Conservation (phyloP, 1,140 invertebrate species). For the Conus betulinus region DNA sequence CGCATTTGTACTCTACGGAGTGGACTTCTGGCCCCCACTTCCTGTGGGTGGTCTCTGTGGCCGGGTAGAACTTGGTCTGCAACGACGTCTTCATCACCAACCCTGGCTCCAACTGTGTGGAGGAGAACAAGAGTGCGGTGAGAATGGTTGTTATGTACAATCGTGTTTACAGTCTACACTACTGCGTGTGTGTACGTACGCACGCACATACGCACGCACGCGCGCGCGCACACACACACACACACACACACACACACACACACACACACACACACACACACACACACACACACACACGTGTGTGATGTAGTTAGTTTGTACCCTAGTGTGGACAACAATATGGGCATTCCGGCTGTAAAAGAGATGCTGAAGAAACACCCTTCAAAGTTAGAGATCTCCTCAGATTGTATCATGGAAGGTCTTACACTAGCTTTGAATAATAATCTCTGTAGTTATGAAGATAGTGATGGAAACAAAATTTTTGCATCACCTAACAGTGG, state of each 20-base stretch:
- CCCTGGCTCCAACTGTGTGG: neutral
- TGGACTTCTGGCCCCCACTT: neutral
- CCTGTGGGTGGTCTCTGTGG: neutral
- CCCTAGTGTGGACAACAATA: too few species aligned
- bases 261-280: neutral
- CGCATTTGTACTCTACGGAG: neutral
- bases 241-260: neutral
- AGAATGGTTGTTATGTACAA: too few species aligned
- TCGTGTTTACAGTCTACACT: too few species aligned
- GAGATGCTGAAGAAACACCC: too few species aligned
- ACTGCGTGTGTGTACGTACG: neutral
- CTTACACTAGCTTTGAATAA: too few species aligned
- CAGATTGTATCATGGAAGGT: too few species aligned
- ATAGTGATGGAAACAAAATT: too few species aligned
- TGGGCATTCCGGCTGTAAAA: too few species aligned
- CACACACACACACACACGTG: neutral
- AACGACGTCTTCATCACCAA: neutral
- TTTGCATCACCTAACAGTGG: too few species aligned
- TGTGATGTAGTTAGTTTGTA: too few species aligned
- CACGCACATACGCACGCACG: neutral
- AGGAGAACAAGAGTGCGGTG: neutral
- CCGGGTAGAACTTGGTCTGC: neutral
- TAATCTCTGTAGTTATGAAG: too few species aligned
- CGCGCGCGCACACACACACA: neutral
- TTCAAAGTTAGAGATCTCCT: too few species aligned